A percentile compares a stretch with the other conserved stretches of the same genome.
These are phyloP conservation scores for Mohoua ochrocephala DNA, from an alignment of 2,113 vertebrate species.

Conservation along the genomic window DNA sequence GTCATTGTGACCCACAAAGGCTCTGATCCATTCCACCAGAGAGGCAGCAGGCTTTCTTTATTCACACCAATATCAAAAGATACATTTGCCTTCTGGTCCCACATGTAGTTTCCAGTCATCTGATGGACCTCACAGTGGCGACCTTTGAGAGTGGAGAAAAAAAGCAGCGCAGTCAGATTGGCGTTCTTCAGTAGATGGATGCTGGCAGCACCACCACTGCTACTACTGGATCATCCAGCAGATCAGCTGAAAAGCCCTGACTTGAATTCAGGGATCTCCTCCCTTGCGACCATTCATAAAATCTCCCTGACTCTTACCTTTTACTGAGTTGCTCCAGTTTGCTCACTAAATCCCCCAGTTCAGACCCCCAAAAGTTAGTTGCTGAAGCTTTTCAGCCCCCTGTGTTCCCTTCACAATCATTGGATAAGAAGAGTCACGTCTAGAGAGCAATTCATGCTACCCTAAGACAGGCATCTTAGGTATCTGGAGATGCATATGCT, in stretches of 20 bases:
- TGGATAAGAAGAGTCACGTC: not conserved
- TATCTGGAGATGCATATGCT: not conserved
- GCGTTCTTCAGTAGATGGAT: not conserved
- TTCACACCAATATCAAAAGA: conserved; percentile 90
- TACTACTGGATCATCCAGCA: not conserved
- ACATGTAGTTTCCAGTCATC: conserved; percentile 96
- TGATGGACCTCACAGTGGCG: conserved; percentile 89
- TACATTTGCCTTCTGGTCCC: conserved; percentile 78
- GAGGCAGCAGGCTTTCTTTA: conserved; percentile 81
- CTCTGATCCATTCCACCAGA: conserved; percentile 95
- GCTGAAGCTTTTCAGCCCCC: not conserved
- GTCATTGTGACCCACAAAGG: conserved; percentile 92
- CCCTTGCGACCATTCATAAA: fast-evolving
- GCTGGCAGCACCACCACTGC: not conserved
- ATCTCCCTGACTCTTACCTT: not conserved
- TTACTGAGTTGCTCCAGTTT: not conserved
- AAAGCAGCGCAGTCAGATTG: not conserved
- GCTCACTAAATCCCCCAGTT: not conserved
- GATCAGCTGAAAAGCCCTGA: not conserved
- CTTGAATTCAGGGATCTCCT: not conserved
- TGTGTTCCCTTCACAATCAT: not conserved
- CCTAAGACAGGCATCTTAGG: not conserved
- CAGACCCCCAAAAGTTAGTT: not conserved
- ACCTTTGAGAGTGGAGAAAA: conserved; percentile 67
- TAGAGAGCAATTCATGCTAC: not conserved